Conservation (phyloP, 2,113 vertebrate genomes). For the Bostrychus sinensis region DNA sequence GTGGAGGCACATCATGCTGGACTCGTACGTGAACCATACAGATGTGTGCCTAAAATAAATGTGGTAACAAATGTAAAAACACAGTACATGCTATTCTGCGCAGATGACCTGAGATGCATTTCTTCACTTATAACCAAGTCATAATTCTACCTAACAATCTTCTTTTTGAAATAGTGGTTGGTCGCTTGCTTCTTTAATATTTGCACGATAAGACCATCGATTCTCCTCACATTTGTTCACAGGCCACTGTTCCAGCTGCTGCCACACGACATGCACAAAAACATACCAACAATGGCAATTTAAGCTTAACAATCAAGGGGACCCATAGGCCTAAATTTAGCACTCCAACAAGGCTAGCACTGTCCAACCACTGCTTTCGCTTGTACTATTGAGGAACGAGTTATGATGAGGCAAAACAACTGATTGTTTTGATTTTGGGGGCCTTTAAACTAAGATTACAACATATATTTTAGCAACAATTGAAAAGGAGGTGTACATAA, state of each 20-base stretch:
- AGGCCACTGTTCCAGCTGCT: conserved; percentile 66
- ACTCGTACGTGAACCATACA: not conserved
- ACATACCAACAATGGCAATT: conserved; percentile 63
- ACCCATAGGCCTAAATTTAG: conserved; percentile 63
- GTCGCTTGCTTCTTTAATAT: conserved; percentile 22
- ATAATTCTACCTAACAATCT: conserved; percentile 24
- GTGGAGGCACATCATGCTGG: not conserved
- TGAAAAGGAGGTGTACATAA: not conserved
- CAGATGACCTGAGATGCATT: not conserved
- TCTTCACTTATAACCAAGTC: conserved; percentile 1
- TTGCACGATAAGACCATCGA: conserved; percentile 49
- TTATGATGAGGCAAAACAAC: conserved; percentile 58
- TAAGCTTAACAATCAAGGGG: conserved; percentile 54
- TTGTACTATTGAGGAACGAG: conserved; percentile 22
- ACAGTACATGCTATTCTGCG: not conserved
- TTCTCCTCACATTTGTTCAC: conserved; percentile 37
- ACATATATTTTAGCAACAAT: not conserved
- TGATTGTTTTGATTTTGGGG: conserved; percentile 31
- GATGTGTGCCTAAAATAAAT: not conserved
- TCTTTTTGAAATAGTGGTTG: conserved; percentile 10
- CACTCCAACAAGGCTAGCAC: conserved; percentile 24
- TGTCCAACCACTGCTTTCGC: conserved; percentile 43
- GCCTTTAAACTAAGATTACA: conserved; percentile 25
- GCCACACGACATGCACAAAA: conserved; percentile 52
- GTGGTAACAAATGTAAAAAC: too few species aligned